phyloP scores from a whole-genome alignment of 2,113 vertebrate genomes.

The Vicugna pacos region DNA sequence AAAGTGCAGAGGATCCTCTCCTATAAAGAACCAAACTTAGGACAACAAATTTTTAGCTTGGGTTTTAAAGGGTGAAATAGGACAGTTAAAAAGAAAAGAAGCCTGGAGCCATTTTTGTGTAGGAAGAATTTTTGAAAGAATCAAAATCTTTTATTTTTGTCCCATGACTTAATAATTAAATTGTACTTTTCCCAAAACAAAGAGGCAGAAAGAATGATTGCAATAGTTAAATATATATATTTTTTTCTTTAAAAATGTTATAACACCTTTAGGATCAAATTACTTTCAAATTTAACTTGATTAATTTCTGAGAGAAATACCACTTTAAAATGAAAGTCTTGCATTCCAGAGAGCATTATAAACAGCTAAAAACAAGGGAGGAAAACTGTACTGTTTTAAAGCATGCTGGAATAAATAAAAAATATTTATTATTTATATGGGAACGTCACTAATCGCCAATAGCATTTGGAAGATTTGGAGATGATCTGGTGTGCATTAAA shows the following conservation, averaged over 20 bases:
- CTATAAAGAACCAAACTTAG: background rate
- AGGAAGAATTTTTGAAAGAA: conserved; percentile 1
- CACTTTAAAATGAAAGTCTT: conserved; percentile 59
- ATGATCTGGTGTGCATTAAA: conserved; percentile 86
- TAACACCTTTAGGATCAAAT: conserved; percentile 48
- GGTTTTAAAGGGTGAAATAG: background rate
- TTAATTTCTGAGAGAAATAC: conserved; percentile 55
- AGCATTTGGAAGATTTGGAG: conserved; percentile 72
- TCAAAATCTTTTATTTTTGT: conserved; percentile 21
- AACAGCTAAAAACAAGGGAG: conserved; percentile 52
- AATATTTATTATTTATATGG: too few relatives aligned
- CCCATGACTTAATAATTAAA: background rate
- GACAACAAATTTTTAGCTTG: background rate
- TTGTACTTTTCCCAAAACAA: background rate
- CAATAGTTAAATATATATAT: background rate
- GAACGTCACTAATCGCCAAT: conserved; percentile 70
- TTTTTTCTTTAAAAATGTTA: background rate
- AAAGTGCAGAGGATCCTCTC: too few relatives aligned
- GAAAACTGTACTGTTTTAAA: conserved; percentile 58
- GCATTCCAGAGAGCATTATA: conserved; percentile 46
- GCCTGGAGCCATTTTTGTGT: background rate
- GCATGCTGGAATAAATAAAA: conserved; percentile 43
- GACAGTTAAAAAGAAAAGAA: conserved; percentile 33
- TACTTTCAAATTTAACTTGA: conserved; percentile 61
- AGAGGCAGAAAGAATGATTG: background rate